phyloP scores from a whole-genome alignment of 2,888 invertebrate species.

The Lithophane leautieri region DNA sequence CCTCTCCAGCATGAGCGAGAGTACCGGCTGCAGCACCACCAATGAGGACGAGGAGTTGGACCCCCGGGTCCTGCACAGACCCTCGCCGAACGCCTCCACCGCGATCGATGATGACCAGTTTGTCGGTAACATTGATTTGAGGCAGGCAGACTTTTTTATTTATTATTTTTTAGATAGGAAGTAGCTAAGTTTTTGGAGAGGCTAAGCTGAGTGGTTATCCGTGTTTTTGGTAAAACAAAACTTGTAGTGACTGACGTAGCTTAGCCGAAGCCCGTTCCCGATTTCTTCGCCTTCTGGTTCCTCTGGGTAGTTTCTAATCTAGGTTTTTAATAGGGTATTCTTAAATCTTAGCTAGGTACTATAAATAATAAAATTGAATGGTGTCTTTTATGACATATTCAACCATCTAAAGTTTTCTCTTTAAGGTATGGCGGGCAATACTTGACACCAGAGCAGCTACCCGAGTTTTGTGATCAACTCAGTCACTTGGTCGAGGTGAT shows the following conservation, averaged over 20 bases:
- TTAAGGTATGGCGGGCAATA: constrained; percentile 86
- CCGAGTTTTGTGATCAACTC: constrained; percentile 86
- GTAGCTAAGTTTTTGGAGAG: neutral
- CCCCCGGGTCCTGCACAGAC: constrained; percentile 22
- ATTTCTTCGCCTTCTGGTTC: neutral
- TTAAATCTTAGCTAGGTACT: too few species aligned
- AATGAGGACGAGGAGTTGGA: constrained; percentile 74
- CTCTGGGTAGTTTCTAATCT: neutral
- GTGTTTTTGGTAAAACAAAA: neutral
- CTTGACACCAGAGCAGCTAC: constrained; percentile 86
- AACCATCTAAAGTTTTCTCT: neutral
- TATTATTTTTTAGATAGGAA: constrained; percentile 47
- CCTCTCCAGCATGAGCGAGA: constrained; percentile 76
- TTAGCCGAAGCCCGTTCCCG: neutral
- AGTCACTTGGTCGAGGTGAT: constrained; percentile 86
- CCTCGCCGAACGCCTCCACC: constrained; percentile 65
- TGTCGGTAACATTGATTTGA: constrained; percentile 83
- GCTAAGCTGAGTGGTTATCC: neutral
- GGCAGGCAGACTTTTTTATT: constrained; percentile 66
- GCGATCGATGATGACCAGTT: constrained; percentile 79
- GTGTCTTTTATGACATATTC: too few species aligned
- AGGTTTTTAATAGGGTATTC: neutral
- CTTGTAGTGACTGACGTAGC: neutral
- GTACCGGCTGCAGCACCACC: constrained; percentile 77
- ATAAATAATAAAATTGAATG: neutral